Conservation (phyloP, 2,113 vertebrate genomes). For the Gambusia holbrooki region DNA sequence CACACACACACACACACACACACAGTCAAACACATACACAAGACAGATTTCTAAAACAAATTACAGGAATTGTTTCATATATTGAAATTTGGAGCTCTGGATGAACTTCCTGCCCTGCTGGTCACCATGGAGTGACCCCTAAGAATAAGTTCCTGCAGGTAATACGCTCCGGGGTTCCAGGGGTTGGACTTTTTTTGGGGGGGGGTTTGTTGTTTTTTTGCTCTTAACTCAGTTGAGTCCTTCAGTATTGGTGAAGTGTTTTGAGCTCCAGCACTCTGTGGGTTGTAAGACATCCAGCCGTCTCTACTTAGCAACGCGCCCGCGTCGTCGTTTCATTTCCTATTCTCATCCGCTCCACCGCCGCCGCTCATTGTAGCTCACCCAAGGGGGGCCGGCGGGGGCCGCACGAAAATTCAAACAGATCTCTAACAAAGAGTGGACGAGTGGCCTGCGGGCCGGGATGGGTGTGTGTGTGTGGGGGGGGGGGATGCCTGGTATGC, state of each 20-base stretch:
- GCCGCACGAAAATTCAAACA: constrained; percentile 47
- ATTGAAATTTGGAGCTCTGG: too few species aligned
- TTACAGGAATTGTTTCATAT: too few species aligned
- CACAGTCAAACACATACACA: too few species aligned
- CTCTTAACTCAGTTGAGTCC: constrained; percentile 57
- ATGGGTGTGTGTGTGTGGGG: not conserved
- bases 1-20: too few species aligned
- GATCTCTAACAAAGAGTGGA: constrained; percentile 58
- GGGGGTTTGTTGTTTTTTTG: constrained; percentile 13
- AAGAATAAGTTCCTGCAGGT: too few species aligned
- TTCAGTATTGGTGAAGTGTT: constrained; percentile 67
- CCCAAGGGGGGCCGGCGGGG: constrained; percentile 28
- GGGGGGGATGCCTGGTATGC: constrained; percentile 22
- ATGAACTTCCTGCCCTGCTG: too few species aligned
- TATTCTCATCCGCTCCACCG: constrained; percentile 49
- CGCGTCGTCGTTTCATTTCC: constrained; percentile 64
- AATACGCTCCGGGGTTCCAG: constrained; percentile 22
- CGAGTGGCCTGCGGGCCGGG: constrained; percentile 27
- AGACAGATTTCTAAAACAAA: too few species aligned
- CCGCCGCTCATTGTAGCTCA: constrained; percentile 18
- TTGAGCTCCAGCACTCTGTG: constrained; percentile 51
- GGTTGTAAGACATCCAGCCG: constrained; percentile 67
- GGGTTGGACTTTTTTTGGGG: constrained; percentile 7
- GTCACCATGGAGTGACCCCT: too few species aligned
- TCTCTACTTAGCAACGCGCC: constrained; percentile 50